phyloP scores from a whole-genome alignment of 2,113 vertebrate species.

The Rhombomys opimus region DNA sequence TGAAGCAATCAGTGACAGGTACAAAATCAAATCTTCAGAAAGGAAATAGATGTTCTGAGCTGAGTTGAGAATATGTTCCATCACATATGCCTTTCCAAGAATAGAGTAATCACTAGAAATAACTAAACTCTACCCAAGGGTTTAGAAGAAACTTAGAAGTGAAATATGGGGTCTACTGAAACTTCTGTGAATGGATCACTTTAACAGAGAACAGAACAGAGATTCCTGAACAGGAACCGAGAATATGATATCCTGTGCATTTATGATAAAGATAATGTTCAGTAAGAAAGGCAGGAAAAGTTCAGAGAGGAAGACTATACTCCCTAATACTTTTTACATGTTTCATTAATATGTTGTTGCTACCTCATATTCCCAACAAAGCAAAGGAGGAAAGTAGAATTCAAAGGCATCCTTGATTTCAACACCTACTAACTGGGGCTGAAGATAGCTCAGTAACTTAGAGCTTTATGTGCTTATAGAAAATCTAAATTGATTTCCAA shows the following conservation, averaged over 20 bases:
- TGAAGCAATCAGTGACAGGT: conserved; percentile 68
- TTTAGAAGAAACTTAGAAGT: conserved; percentile 51
- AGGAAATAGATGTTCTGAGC: conserved; percentile 62
- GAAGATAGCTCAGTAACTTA: not conserved
- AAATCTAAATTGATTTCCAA: not conserved
- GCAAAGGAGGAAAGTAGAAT: not conserved
- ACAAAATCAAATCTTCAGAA: conserved; percentile 71
- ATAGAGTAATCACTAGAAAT: conserved; percentile 62
- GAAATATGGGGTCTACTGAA: conserved; percentile 39
- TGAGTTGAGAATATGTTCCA: conserved; percentile 64
- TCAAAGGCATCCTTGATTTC: not conserved
- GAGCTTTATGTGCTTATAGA: not conserved
- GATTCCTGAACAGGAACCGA: not conserved
- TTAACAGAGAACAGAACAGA: conserved; percentile 25
- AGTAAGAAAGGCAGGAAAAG: not conserved
- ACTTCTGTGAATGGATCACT: not conserved
- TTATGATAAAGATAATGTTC: not conserved
- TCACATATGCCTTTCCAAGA: conserved; percentile 66
- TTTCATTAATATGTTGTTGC: not conserved
- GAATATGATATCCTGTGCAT: not conserved
- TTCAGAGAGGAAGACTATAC: not conserved
- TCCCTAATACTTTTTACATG: not conserved
- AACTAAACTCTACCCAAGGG: conserved; percentile 43
- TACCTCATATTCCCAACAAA: not conserved
- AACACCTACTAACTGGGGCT: conserved; percentile 16